Evolutionary conservation across 2,797 vertebrate species (phyloP).

Genomic region (Iguana delicatissima): DNA sequence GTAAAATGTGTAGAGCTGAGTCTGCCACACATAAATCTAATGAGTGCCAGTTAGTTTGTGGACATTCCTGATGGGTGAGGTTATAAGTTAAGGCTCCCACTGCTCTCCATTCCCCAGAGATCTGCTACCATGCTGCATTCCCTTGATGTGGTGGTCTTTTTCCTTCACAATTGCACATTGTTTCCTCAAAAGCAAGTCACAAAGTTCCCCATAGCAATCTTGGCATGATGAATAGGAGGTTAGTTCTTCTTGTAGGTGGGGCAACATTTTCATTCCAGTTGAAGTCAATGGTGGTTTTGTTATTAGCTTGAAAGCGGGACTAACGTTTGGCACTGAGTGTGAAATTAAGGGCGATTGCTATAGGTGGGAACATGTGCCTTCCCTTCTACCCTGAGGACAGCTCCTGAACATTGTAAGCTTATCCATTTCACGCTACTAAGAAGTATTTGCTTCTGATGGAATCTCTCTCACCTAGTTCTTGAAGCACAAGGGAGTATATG

Average conservation of each 20-base stretch:
- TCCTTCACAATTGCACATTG: conserved; percentile 56
- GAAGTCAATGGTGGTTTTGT: conserved; percentile 22
- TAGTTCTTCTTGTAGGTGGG: background rate
- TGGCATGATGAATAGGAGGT: conserved; percentile 37
- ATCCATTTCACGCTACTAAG: background rate
- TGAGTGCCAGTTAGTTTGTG: background rate
- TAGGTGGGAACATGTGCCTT: background rate
- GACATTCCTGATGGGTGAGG: conserved; percentile 49
- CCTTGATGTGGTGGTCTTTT: conserved; percentile 17
- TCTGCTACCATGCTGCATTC: conserved; percentile 3
- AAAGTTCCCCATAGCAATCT: conserved; percentile 55
- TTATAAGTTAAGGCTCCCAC: background rate
- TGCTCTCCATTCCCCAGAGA: background rate
- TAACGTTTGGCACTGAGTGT: background rate
- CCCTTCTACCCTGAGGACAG: background rate
- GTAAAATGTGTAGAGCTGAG: background rate
- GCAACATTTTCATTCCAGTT: conserved; percentile 27
- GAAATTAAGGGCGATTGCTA: background rate
- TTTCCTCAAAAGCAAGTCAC: conserved; percentile 55
- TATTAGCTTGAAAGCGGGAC: background rate
- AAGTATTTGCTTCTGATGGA: background rate
- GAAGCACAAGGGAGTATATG: background rate
- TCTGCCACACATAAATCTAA: rapidly evolving
- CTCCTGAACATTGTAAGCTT: background rate
- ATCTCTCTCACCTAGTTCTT: background rate